These are phyloP conservation scores for Cephus pulcher DNA, from an alignment of 2,888 invertebrate species.

Conservation along the genomic window DNA sequence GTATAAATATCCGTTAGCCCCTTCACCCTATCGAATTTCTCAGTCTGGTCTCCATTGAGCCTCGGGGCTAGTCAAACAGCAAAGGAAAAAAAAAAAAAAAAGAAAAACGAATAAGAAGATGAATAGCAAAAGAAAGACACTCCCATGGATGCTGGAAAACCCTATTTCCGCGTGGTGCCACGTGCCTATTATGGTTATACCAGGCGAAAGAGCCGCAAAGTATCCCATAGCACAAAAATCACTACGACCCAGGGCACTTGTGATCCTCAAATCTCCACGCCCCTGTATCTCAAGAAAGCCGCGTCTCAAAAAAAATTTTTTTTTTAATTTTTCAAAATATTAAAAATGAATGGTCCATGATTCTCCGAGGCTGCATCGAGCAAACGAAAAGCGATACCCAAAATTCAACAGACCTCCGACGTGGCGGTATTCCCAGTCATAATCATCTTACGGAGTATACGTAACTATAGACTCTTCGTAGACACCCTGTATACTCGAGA, in stretches of 20 bases:
- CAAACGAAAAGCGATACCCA: no score
- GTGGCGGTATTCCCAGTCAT: accelerated
- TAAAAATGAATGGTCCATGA: no score
- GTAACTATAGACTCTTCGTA: background rate
- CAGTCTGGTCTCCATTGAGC: background rate
- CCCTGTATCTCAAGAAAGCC: background rate
- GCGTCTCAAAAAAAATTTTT: no score
- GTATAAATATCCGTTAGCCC: background rate
- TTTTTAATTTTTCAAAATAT: no score
- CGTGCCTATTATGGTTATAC: background rate
- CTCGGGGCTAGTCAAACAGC: background rate
- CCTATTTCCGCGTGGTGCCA: background rate
- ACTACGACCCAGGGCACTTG: no score
- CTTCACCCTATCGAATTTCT: background rate
- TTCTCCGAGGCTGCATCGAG: no score
- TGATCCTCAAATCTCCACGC: background rate
- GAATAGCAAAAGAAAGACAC: background rate
- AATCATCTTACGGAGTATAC: background rate
- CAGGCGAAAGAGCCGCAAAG: background rate
- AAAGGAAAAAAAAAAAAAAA: no score
- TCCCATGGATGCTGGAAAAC: background rate
- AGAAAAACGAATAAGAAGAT: background rate
- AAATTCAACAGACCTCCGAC: background rate
- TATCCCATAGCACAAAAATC: background rate
- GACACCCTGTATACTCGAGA: background rate